Percentiles rank a stretch among this genome's conserved stretches.
Evolutionary conservation across 2,797 vertebrate species (phyloP).

Genomic region (Pipistrellus pygmaeus): DNA sequence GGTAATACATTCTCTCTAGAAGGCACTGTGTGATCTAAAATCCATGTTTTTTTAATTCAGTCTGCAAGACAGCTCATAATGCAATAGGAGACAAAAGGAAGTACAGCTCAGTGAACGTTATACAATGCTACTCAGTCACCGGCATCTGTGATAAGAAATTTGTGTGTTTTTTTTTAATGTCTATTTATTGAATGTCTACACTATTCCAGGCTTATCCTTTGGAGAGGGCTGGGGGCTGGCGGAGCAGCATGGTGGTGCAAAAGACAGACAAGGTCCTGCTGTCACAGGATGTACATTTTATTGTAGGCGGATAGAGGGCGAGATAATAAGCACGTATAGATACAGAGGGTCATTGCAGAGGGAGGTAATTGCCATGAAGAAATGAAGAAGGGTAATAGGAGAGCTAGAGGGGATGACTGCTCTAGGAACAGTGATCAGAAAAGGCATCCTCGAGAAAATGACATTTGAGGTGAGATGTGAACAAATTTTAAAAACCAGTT

Average conservation of each 20-base stretch:
- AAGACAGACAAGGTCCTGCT: neutral
- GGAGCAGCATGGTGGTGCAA: neutral
- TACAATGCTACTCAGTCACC: neutral
- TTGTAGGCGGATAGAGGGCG: neutral
- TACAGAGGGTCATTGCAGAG: neutral
- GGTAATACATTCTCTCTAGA: neutral
- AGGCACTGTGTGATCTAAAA: neutral
- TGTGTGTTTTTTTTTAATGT: neutral
- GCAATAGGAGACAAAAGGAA: neutral
- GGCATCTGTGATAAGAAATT: neutral
- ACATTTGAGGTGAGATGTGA: conserved; percentile 5
- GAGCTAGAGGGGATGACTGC: neutral
- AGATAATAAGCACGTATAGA: neutral
- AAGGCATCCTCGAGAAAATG: neutral
- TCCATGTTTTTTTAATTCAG: neutral
- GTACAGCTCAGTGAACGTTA: neutral
- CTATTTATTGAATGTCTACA: neutral
- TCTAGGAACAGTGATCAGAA: neutral
- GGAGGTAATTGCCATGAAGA: neutral
- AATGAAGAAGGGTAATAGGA: neutral
- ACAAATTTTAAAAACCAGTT: neutral
- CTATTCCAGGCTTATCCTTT: neutral
- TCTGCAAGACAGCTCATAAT: neutral
- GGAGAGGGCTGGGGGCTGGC: too few relatives aligned
- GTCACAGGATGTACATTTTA: neutral